Evolutionary conservation across 1,140 invertebrate species (phyloP).

Genomic region (Eueides isabella): DNA sequence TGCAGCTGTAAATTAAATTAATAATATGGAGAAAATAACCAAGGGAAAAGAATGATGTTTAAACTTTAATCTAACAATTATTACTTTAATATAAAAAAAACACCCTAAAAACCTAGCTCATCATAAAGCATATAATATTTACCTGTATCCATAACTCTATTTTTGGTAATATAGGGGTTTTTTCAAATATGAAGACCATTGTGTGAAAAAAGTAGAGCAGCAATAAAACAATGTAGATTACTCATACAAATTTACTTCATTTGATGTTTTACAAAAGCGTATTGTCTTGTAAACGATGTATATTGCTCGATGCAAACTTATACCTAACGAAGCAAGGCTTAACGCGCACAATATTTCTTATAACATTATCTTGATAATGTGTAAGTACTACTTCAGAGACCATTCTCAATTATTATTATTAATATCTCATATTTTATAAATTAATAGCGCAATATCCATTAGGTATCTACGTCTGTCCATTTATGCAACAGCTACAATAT

Average conservation of each 20-base stretch:
- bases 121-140: no score
- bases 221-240: slow-evolving; percentile 35
- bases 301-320: slow-evolving; percentile 33
- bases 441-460: neutral
- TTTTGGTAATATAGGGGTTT: no score
- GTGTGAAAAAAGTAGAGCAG: neutral
- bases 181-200: no score
- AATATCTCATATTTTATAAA: neutral
- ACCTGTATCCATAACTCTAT: no score
- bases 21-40: no score
- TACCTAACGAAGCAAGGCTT: slow-evolving; percentile 19
- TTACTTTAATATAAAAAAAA: no score
- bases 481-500: no score
- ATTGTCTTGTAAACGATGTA: slow-evolving; percentile 52
- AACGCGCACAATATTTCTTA: neutral
- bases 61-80: no score
- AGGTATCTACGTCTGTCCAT: neutral
- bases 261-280: slow-evolving; percentile 48
- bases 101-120: no score
- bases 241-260: slow-evolving; percentile 59
- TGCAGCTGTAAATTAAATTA: no score
- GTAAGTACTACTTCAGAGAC: neutral
- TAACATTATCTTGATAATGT: neutral
- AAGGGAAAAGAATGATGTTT: no score
- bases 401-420: neutral